Percentiles rank a stretch among this genome's conserved stretches.
These are phyloP conservation scores for Palythoa caribaeorum DNA, from an alignment of 92 coral and sea anemone species.

Conservation along the genomic window DNA sequence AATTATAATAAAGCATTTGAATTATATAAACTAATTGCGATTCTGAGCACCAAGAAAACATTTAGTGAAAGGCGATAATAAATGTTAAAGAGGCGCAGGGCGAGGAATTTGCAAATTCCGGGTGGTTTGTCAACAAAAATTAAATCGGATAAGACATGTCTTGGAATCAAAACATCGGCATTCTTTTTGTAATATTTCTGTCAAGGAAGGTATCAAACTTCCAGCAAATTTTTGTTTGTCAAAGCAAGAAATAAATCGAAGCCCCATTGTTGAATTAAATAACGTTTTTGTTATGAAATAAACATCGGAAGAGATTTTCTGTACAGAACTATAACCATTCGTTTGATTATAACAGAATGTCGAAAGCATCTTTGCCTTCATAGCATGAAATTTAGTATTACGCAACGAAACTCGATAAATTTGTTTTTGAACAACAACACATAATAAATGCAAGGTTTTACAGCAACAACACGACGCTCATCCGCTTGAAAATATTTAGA, in stretches of 20 bases:
- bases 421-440: slow-evolving; percentile 31
- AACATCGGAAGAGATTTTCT: neutral
- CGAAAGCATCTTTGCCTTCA: slow-evolving; percentile 25
- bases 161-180: slow-evolving; percentile 35
- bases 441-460: slow-evolving; percentile 40
- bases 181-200: slow-evolving; percentile 10
- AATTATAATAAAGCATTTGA: neutral
- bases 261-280: slow-evolving; percentile 36
- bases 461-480: slow-evolving; percentile 43
- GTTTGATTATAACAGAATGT: slow-evolving; percentile 19
- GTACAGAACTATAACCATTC: slow-evolving; percentile 36
- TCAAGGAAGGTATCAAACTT: slow-evolving; percentile 40
- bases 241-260: slow-evolving; percentile 41
- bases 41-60: slow-evolving; percentile 28
- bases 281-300: slow-evolving; percentile 21
- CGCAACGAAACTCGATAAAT: slow-evolving; percentile 36
- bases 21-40: neutral
- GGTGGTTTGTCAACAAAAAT: slow-evolving; percentile 34
- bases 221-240: slow-evolving; percentile 34
- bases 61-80: neutral
- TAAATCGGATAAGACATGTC: slow-evolving; percentile 22
- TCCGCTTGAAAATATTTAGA: slow-evolving; percentile 2
- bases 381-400: slow-evolving; percentile 24
- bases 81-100: no score
- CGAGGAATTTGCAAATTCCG: slow-evolving; percentile 36